Evolutionary conservation across 2,888 invertebrate genomes (phyloP).

Genomic region (Xestia rhomboidea): DNA sequence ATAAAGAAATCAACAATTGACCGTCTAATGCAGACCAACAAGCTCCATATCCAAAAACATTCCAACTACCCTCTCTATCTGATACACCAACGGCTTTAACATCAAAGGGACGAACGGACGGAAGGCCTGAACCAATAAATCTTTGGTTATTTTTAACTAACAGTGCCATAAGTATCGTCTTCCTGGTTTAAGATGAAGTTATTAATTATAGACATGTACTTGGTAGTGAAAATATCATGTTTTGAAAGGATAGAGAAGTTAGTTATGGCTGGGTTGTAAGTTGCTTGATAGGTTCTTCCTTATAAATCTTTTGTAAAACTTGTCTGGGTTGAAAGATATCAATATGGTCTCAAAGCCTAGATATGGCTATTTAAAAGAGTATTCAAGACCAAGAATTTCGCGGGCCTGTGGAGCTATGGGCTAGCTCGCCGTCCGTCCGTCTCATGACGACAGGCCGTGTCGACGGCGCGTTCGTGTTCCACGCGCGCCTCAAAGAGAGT

Average conservation of each 20-base stretch:
- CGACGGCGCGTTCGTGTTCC: too few species aligned
- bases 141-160: slow-evolving; percentile 63
- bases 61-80: slow-evolving; percentile 20
- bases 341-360: too few species aligned
- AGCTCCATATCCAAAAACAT: slow-evolving; percentile 4
- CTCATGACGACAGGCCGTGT: too few species aligned
- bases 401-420: too few species aligned
- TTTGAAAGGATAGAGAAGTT: background rate
- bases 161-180: slow-evolving; percentile 65
- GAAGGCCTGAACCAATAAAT: slow-evolving; percentile 69
- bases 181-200: slow-evolving; percentile 59
- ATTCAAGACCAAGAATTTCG: too few species aligned
- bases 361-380: too few species aligned
- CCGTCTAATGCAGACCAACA: background rate
- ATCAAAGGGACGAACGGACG: slow-evolving; percentile 67
- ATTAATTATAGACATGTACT: slow-evolving; percentile 58
- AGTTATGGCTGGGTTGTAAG: background rate
- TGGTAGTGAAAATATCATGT: slow-evolving; percentile 22
- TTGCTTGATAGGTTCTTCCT: background rate
- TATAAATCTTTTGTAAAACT: background rate
- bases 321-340: too few species aligned
- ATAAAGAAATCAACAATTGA: slow-evolving; percentile 33
- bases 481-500: too few species aligned
- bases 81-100: slow-evolving; percentile 48
- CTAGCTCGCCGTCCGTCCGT: too few species aligned